A percentile compares a stretch with the other conserved stretches of the same genome.
Conservation (phyloP, 2,113 vertebrate species). For the Plestiodon gilberti region DNA sequence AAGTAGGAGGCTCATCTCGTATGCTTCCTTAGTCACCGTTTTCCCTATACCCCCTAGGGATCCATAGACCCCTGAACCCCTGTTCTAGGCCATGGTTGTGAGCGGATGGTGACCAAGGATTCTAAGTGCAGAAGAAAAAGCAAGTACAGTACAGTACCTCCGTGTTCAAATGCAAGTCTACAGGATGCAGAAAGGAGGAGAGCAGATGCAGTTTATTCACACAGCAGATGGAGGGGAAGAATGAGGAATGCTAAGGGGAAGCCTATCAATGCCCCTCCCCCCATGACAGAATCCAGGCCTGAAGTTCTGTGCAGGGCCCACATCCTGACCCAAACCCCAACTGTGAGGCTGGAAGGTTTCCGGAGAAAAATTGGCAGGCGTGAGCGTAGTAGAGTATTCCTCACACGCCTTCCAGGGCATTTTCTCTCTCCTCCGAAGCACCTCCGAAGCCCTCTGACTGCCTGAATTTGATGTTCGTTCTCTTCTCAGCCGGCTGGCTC, state of each 20-base stretch:
- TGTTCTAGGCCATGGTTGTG: too few species aligned
- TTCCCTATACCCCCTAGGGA: too few species aligned
- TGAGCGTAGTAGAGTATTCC: background rate
- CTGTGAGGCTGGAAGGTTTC: background rate
- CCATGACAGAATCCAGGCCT: background rate
- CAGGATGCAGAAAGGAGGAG: background rate
- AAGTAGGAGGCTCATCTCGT: background rate
- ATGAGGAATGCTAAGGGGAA: background rate
- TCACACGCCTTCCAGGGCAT: background rate
- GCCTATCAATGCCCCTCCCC: background rate
- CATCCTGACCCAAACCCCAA: background rate
- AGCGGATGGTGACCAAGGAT: background rate
- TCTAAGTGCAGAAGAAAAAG: background rate
- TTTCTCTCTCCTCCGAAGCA: background rate
- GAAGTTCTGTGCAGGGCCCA: background rate
- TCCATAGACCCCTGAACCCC: too few species aligned
- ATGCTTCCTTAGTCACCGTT: background rate
- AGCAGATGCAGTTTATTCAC: background rate
- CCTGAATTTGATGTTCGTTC: background rate
- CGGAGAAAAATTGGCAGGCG: background rate
- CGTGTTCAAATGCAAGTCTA: background rate
- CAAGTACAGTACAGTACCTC: background rate
- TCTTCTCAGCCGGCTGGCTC: background rate
- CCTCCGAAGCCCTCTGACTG: background rate
- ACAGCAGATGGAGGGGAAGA: background rate